Conservation (phyloP, 2,888 invertebrate genomes). For the Cerceris rybyensis region DNA sequence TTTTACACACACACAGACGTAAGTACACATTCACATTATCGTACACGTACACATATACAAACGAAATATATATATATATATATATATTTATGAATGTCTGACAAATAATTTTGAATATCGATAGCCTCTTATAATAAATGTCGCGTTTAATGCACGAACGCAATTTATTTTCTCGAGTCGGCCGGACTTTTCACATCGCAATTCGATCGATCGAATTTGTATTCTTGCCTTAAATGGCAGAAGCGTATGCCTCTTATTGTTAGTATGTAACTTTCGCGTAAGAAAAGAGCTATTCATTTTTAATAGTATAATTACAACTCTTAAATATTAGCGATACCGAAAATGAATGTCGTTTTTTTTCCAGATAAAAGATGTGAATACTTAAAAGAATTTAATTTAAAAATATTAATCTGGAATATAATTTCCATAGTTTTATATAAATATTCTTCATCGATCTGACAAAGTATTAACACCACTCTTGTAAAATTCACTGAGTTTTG, state of each 20-base stretch:
- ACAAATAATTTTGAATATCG: constrained; percentile 40
- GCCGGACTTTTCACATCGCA: not conserved
- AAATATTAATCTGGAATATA: too few species aligned
- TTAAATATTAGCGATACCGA: too few species aligned
- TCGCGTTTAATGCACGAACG: constrained; percentile 20
- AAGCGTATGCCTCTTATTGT: not conserved
- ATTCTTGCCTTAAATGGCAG: not conserved
- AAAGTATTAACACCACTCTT: too few species aligned
- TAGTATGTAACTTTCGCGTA: not conserved
- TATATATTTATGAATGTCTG: constrained; percentile 55
- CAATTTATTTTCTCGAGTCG: constrained; percentile 3
- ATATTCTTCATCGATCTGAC: too few species aligned
- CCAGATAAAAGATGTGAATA: too few species aligned
- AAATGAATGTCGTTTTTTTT: too few species aligned
- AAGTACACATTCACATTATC: constrained; percentile 32
- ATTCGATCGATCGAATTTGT: not conserved
- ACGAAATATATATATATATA: too few species aligned
- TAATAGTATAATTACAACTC: not conserved
- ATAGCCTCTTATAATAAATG: constrained; percentile 1
- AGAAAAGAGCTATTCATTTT: not conserved
- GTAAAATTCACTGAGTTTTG: too few species aligned
- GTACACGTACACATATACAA: constrained; percentile 32
- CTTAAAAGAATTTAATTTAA: too few species aligned
- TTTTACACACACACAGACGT: constrained; percentile 27
- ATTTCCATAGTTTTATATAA: too few species aligned